Evolutionary conservation across 37 sponge, comb jelly and placozoan species (phyloP).

Genomic region (Aplysina aerophoba): DNA sequence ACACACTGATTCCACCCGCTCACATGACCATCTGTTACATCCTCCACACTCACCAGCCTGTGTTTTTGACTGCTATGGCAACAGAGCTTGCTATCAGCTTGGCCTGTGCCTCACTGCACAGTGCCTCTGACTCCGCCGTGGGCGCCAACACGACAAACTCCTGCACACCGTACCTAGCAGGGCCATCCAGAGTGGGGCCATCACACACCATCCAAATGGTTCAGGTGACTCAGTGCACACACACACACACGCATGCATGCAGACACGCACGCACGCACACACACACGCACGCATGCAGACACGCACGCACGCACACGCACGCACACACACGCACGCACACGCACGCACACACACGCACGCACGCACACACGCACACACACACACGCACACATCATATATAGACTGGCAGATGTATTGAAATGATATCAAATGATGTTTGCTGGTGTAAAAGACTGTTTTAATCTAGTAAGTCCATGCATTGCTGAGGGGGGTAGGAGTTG

Average conservation of each 20-base stretch:
- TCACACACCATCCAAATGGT: constrained; percentile 13
- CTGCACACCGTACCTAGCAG: constrained; percentile 76
- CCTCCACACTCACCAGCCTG: constrained; percentile 67
- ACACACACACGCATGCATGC: background rate
- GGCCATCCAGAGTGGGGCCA: background rate
- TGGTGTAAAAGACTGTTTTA: too few species aligned
- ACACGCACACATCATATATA: too few species aligned
- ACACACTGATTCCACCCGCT: too few species aligned
- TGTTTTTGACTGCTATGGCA: constrained; percentile 78
- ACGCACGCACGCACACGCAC: too few species aligned
- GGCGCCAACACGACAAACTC: constrained; percentile 77
- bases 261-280: background rate
- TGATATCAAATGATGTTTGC: too few species aligned
- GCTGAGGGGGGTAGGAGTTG: too few species aligned
- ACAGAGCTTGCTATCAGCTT: constrained; percentile 84
- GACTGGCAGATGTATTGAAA: too few species aligned
- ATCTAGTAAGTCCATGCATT: too few species aligned
- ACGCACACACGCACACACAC: too few species aligned
- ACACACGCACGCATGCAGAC: too few species aligned
- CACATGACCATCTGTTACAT: background rate
- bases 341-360: too few species aligned
- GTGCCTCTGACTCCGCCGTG: constrained; percentile 40
- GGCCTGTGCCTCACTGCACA: constrained; percentile 79
- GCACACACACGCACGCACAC: too few species aligned
- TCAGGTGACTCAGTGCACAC: constrained; percentile 22